Conservation (phyloP, 2,888 invertebrate genomes). For the Chalcis sispes region DNA sequence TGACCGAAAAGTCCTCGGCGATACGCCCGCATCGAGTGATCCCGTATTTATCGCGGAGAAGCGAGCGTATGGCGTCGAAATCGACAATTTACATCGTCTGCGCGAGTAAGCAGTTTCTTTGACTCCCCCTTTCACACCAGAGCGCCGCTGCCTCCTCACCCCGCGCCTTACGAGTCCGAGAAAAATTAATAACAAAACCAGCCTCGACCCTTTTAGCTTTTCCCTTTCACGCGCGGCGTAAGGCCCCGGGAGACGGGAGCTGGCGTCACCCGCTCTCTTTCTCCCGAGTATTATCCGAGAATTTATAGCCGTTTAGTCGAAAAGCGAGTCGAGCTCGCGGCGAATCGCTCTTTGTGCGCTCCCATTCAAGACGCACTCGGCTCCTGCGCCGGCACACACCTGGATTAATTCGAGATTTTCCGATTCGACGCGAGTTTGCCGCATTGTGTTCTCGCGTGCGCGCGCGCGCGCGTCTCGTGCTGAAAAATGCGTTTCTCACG, state of each 20-base stretch:
- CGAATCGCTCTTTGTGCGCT: conserved; percentile 43
- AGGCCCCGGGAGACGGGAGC: too few relatives aligned
- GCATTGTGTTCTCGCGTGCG: conserved; percentile 5
- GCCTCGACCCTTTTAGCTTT: conserved; percentile 42
- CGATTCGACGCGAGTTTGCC: conserved; percentile 48
- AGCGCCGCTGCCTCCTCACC: neutral
- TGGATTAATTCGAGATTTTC: conserved; percentile 58
- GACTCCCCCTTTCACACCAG: conserved; percentile 27
- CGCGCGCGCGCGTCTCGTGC: conserved; percentile 21
- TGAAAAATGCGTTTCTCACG: conserved; percentile 29
- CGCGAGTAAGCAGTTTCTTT: neutral
- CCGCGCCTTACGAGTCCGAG: conserved; percentile 31
- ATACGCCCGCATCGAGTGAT: conserved; percentile 51
- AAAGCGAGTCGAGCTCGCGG: conserved; percentile 36
- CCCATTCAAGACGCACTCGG: conserved; percentile 21
- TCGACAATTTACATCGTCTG: conserved; percentile 35
- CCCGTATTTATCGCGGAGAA: neutral
- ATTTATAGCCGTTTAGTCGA: conserved; percentile 56
- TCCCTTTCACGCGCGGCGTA: conserved; percentile 34
- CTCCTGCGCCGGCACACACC: conserved; percentile 37
- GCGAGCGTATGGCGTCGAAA: conserved; percentile 26
- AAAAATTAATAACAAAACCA: conserved; percentile 53
- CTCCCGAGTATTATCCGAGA: conserved; percentile 52
- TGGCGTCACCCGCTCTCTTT: conserved; percentile 33
- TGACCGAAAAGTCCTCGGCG: conserved; percentile 4